Evolutionary conservation across 2,113 vertebrate genomes (phyloP), one percentile per base, ranked within the genome.

Genomic region (Zingel zingel): DNA sequence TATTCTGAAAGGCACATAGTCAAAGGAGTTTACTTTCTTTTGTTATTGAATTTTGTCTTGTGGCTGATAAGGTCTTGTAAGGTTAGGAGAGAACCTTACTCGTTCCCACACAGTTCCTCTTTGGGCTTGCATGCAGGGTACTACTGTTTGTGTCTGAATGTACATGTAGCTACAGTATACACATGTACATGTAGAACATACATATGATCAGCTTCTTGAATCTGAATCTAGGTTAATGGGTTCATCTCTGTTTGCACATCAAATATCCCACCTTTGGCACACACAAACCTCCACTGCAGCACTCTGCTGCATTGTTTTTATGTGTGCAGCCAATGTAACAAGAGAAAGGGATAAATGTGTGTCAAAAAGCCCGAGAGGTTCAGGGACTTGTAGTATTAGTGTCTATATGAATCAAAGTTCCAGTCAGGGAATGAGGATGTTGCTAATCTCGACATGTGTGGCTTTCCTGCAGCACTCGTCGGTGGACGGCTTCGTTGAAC

Each of bases 401-500:
- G 15, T 62, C 15, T 56, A 10, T 48, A 10, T 73, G 54, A 77
- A 69, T 73, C 7, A 56, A 67, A 56, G 19, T 61, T 39, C 6
- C 53, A 67, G n/a, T 15, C 5, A 16, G 43, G 23, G 27, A 19
- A 39, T 59, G 48, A 48, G 21, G 51, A 74, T 77, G 59, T 83
- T 62, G 3, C 74, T 91, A 36, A 90, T 80, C 39, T 86, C 2
- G 5, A 13, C 39, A n/a, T 18, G 19, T 83, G 16, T 76, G 33
- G 12, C 43, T 73, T 86, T 63, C 79, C 45, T 78, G 51, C 85
- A 99, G 97, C 97, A 99, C 64, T 98, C 96, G 0, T 99, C 98
- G 58, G 96, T 97, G 90, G 98, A 99, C 57, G 98, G 97, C 50
- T 97, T 98, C 63, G 92, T 94, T 0, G 98, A 98, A 56, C 94